phyloP scores from a whole-genome alignment of 2,113 vertebrate genomes.

The Semnopithecus entellus region DNA sequence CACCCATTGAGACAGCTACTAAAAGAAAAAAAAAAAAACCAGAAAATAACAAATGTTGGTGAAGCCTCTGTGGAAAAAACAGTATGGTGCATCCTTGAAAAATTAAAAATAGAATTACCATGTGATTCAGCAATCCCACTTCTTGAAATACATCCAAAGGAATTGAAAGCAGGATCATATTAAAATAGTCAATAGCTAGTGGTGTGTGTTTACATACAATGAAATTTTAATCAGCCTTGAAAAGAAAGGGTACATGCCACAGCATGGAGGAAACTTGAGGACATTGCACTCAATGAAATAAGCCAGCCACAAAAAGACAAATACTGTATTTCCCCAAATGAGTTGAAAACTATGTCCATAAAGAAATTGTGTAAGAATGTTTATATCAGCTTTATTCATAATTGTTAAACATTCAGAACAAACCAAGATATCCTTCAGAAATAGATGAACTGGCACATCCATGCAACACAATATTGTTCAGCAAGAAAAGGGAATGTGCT shows the following conservation, averaged over 20 bases:
- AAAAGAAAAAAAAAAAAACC: neutral
- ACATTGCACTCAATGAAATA: neutral
- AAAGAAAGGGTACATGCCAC: neutral
- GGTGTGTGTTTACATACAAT: neutral
- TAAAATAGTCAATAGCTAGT: neutral
- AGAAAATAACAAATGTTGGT: neutral
- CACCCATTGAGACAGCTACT: neutral
- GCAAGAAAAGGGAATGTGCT: neutral
- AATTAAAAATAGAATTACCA: neutral
- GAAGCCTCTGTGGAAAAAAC: neutral
- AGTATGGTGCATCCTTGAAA: neutral
- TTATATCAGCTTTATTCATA: neutral
- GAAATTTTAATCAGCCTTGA: neutral
- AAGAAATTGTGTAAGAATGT: neutral
- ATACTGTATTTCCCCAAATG: neutral
- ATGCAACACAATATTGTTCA: neutral
- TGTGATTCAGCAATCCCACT: neutral
- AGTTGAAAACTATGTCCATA: neutral
- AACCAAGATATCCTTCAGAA: neutral
- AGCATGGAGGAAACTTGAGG: neutral
- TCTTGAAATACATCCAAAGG: neutral
- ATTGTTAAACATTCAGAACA: neutral
- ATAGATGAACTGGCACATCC: neutral
- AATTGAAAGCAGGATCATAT: neutral
- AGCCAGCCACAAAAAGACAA: neutral